Base-by-base conservation (phyloP, 2,888 invertebrate species). In the Netelia inedita region DNA sequence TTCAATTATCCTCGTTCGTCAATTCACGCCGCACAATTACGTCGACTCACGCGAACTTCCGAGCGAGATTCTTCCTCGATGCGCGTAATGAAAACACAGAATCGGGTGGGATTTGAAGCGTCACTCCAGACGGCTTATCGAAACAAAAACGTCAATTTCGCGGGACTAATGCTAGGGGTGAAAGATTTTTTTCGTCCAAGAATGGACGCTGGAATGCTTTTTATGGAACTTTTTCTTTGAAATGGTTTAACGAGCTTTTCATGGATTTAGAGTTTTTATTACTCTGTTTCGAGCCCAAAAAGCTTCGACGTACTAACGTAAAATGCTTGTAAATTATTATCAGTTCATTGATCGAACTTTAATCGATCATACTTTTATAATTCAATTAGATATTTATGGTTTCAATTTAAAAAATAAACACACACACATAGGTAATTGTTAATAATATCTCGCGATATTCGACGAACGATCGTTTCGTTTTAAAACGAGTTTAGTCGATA, bases 1-100 rank as follows among this genome's bases (percentile, higher is more conserved):
- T 76, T 65, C 76, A 76, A 82, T 82, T 82, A 65, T 57, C 41
- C 71, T 35, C 61, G 76, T 80, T 76, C 63, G 53, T 72, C 80
- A 71, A 76, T 72, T 75, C 21, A 16, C 68, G 41, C 28, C 59
- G 65, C 6, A 66, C 35, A 21, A 19, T 66, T 61, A 21, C 28
- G 28, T 61, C 28, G 23, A 21, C 23, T 68, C 83, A 76, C 76
- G 76, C 76, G 72, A 84, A 72, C 61, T 84, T 80, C 68, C 80
- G 72, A 72, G 80, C 76, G 53, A 21, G 16, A 35, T 43, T 41
- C 23, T 35, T 35, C 21, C 43, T 65, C 9, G 23, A 21, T 41
- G 11, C 8, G 46, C 19, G 57, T 5, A 57, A 57, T 1, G 19
- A 57, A 19, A 57, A 57, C 2, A 53, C n/a, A 61, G 14, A 61